Evolutionary conservation across 35 echinoderm and acorn worm species (phyloP).

Genomic region (Chiridota heheva): DNA sequence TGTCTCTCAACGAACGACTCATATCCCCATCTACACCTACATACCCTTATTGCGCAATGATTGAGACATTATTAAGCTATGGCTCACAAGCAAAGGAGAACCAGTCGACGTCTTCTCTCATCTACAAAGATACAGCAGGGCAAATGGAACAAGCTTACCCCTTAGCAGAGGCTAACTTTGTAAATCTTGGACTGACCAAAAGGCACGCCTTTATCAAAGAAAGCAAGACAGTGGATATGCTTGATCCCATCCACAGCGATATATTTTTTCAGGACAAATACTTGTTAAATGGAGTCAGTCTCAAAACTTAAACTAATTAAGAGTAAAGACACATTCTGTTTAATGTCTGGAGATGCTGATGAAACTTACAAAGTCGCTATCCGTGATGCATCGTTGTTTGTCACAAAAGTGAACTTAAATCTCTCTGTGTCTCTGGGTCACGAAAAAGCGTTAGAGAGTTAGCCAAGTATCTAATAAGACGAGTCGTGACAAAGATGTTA

Average conservation of each 20-base stretch:
- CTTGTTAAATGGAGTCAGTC: slow-evolving; percentile 24
- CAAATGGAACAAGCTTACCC: slow-evolving; percentile 28
- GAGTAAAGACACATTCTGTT: slow-evolving; percentile 54
- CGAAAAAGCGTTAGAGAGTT: slow-evolving; percentile 30
- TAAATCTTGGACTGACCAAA: slow-evolving; percentile 45
- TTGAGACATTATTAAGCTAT: slow-evolving; percentile 72
- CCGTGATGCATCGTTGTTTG: slow-evolving; percentile 31
- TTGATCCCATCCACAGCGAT: slow-evolving; percentile 60
- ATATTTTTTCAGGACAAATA: slow-evolving; percentile 74
- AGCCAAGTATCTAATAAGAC: slow-evolving; percentile 47
- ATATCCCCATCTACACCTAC: slow-evolving; percentile 36
- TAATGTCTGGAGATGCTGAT: slow-evolving; percentile 23
- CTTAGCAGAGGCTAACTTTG: neutral
- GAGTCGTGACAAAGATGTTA: slow-evolving; percentile 43
- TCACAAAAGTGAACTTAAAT: slow-evolving; percentile 65
- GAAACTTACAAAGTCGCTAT: slow-evolving; percentile 38
- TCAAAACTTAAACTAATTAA: slow-evolving; percentile 32
- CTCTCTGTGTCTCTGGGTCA: slow-evolving; percentile 31
- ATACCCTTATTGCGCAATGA: slow-evolving; percentile 38
- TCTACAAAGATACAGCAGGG: slow-evolving; percentile 64
- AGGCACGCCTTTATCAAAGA: slow-evolving; percentile 27
- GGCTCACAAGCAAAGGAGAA: slow-evolving; percentile 41
- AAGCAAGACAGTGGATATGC: slow-evolving; percentile 54
- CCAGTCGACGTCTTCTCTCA: slow-evolving; percentile 31
- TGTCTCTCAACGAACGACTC: slow-evolving; percentile 42